Evolutionary conservation across 2,797 vertebrate species (phyloP).

Genomic region (Australoheros facetus): DNA sequence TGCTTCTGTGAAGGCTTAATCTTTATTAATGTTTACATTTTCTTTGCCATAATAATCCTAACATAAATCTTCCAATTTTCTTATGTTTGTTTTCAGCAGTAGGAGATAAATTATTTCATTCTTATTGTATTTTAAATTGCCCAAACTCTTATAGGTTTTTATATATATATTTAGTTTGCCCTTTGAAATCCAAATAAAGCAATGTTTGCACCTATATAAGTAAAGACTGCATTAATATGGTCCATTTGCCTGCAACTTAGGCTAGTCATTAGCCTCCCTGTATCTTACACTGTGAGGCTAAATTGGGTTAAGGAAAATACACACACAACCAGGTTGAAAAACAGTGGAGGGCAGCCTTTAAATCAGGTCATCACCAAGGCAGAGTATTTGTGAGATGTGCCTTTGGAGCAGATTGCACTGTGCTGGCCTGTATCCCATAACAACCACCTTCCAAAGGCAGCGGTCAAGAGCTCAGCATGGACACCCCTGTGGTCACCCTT

Average conservation of each 20-base stretch:
- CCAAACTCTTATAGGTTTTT: background rate
- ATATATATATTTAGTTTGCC: background rate
- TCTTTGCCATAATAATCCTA: background rate
- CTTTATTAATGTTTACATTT: background rate
- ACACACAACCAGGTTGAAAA: constrained; percentile 65
- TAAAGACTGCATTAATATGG: constrained; percentile 40
- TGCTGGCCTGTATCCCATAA: constrained; percentile 65
- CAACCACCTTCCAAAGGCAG: constrained; percentile 65
- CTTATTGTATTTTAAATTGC: background rate
- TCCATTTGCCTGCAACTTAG: constrained; percentile 53
- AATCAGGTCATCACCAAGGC: constrained; percentile 73
- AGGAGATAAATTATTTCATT: background rate
- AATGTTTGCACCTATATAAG: constrained; percentile 24
- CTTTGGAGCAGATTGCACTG: constrained; percentile 63
- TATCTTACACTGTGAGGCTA: constrained; percentile 64
- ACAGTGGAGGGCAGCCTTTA: constrained; percentile 64
- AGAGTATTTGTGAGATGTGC: constrained; percentile 55
- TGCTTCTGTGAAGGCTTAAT: constrained; percentile 27
- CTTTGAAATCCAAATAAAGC: constrained; percentile 26
- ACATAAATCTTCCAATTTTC: constrained; percentile 7
- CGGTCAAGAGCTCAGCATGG: constrained; percentile 62
- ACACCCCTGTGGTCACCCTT: constrained; percentile 62
- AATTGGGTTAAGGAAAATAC: constrained; percentile 74
- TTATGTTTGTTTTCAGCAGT: background rate
- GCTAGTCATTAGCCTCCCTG: constrained; percentile 65